These are phyloP conservation scores for Smutsia temminckii DNA, from an alignment of 2,797 vertebrate genomes.

Conservation along the genomic window DNA sequence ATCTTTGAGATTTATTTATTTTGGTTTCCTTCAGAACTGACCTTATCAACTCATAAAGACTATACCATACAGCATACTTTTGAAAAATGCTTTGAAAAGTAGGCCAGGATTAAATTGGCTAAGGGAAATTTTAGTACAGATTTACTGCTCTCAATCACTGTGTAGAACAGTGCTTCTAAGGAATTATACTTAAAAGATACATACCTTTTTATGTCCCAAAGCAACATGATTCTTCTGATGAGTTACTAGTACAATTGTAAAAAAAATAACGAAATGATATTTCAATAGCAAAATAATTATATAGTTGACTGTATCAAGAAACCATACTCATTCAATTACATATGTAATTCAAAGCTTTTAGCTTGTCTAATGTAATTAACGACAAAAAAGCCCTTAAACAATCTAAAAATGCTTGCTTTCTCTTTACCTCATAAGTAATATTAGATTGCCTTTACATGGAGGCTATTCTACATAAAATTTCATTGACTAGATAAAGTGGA, in stretches of 20 bases:
- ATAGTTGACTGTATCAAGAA: conserved; percentile 5
- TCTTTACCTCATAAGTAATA: background rate
- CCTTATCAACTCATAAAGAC: conserved; percentile 21
- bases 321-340: background rate
- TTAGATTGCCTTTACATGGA: background rate
- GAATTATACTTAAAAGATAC: conserved; percentile 6
- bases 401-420: background rate
- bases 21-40: conserved; percentile 53
- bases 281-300: conserved; percentile 57
- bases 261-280: conserved; percentile 20
- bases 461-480: background rate
- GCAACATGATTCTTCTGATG: background rate
- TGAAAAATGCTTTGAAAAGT: conserved; percentile 19
- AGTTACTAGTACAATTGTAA: background rate
- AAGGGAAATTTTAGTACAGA: conserved; percentile 10
- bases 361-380: background rate
- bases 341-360: background rate
- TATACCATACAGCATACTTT: background rate
- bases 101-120: background rate
- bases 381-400: background rate
- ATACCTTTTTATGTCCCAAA: background rate
- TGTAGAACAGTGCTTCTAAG: background rate
- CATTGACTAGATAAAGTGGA: background rate
- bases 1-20: conserved; percentile 39
- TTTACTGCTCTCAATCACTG: background rate